phyloP scores from a whole-genome alignment of 2,113 vertebrate species.

The Pan troglodytes region NHGRI_mPanTro3-v2.1_pri NC_072414.2:61569501-61570000 shows the following conservation, averaged over 20 bases:
- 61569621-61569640: background rate
- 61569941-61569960: background rate
- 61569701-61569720: background rate
- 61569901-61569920: background rate
- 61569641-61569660: background rate
- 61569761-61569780: background rate
- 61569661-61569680: background rate
- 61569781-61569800: background rate
- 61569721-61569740: background rate
- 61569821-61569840: background rate
- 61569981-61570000: constrained; percentile 32
- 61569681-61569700: background rate
- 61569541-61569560: background rate
- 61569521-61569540: background rate
- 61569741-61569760: accelerated
- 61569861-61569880: background rate
- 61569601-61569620: background rate
- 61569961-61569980: background rate
- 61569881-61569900: background rate
- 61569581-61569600: accelerated
- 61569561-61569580: background rate
- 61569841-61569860: background rate
- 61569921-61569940: background rate
- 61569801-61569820: background rate
- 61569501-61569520: background rate